These are phyloP conservation scores for Metaphire vulgaris DNA, from an alignment of 1,140 invertebrate genomes.

Conservation along the genomic window DNA sequence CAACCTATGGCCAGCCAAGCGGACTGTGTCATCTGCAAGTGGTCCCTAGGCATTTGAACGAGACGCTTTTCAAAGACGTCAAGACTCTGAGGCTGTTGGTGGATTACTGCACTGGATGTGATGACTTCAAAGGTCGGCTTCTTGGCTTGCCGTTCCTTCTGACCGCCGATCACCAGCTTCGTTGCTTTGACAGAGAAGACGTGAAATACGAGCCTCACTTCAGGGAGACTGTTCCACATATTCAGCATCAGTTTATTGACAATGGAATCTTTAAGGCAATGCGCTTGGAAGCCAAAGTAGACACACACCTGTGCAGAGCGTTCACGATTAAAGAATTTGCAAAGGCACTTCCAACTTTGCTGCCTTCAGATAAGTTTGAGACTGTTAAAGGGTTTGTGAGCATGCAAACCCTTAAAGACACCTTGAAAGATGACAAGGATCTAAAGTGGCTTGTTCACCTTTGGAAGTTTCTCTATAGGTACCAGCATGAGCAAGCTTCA, in stretches of 20 bases:
- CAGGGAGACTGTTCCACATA: background rate
- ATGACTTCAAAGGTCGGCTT: conserved; percentile 6
- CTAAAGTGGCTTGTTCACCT: background rate
- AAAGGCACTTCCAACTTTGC: background rate
- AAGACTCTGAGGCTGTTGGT: conserved; percentile 9
- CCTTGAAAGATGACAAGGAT: background rate
- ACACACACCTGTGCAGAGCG: background rate
- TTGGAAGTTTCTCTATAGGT: background rate
- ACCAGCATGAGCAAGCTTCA: no score
- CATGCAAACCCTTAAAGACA: background rate
- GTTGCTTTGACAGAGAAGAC: background rate
- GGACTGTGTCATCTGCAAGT: background rate
- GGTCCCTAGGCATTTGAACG: conserved; percentile 1
- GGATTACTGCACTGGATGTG: conserved; percentile 10
- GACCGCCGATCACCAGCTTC: conserved; percentile 9
- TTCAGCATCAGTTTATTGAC: background rate
- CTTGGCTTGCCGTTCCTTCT: conserved; percentile 24
- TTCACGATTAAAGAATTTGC: background rate
- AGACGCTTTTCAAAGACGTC: conserved; percentile 15
- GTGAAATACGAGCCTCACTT: background rate
- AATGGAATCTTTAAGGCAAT: background rate
- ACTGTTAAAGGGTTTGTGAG: background rate
- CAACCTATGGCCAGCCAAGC: background rate
- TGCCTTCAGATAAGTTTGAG: background rate
- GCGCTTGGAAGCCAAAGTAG: background rate